Conservation (phyloP, 2,113 vertebrate genomes). For the Psephotus haematonotus region DNA sequence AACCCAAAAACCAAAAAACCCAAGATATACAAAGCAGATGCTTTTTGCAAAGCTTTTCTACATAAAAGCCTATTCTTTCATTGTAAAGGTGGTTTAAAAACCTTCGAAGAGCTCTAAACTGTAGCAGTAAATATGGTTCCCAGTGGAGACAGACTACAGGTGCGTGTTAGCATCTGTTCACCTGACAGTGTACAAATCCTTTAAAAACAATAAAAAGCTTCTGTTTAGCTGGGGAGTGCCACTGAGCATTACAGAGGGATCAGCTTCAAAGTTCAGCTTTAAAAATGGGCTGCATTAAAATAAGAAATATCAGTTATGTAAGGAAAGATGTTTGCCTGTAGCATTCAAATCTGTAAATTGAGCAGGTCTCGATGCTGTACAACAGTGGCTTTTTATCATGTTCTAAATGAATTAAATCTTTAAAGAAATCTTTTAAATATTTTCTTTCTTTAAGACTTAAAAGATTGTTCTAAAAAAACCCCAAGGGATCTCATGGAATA, state of each 20-base stretch:
- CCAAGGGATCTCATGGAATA: not conserved
- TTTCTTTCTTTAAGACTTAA: not conserved
- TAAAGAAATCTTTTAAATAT: not conserved
- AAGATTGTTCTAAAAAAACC: not conserved
- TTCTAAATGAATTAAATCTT: not conserved
- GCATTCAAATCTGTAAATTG: not conserved
- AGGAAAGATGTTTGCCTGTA: not conserved
- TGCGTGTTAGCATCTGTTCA: slow-evolving; percentile 11
- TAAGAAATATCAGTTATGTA: slow-evolving; percentile 13
- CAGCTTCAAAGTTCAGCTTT: not conserved
- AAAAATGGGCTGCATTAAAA: slow-evolving; percentile 4
- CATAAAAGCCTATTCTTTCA: not conserved
- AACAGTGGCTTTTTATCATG: not conserved
- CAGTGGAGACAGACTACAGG: slow-evolving; percentile 6
- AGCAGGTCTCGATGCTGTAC: not conserved
- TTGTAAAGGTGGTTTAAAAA: not conserved
- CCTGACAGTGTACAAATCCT: not conserved
- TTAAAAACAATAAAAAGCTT: slow-evolving; percentile 22
- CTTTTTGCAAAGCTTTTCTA: not conserved
- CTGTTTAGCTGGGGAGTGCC: not conserved
- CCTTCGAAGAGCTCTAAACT: not conserved
- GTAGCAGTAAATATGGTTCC: not conserved
- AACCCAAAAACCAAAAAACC: not conserved
- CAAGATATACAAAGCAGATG: slow-evolving; percentile 43
- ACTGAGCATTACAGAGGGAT: not conserved